phyloP scores from a whole-genome alignment of 2,888 invertebrate genomes.

The Stictocephala bisonia region DNA sequence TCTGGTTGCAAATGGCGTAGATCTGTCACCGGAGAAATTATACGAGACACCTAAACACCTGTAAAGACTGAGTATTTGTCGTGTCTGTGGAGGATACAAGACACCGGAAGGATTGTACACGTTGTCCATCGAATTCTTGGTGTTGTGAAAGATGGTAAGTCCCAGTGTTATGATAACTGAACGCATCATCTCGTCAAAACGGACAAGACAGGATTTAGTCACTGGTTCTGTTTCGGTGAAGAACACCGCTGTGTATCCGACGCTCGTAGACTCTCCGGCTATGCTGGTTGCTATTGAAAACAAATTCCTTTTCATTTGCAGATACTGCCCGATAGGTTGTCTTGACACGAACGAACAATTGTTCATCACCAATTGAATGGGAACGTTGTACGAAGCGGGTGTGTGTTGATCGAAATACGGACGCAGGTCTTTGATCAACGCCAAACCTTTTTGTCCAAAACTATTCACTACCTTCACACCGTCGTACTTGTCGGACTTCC shows the following conservation, averaged over 20 bases:
- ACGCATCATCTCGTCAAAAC: slow-evolving; percentile 26
- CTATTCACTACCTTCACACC: slow-evolving; percentile 10
- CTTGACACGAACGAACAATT: slow-evolving; percentile 13
- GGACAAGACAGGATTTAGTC: neutral
- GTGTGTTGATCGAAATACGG: neutral
- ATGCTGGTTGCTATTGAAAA: neutral
- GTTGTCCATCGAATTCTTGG: neutral
- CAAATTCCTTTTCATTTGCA: neutral
- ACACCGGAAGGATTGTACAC: neutral
- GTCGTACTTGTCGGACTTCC: neutral
- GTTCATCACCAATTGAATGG: slow-evolving; percentile 18
- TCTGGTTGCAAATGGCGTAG: neutral
- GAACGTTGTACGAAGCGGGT: neutral
- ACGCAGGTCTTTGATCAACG: neutral
- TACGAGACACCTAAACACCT: slow-evolving; percentile 5
- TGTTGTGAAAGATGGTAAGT: neutral
- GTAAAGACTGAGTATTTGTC: neutral
- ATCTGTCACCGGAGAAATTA: neutral
- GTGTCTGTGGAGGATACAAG: neutral
- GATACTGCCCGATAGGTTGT: slow-evolving; percentile 13
- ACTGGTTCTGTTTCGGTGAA: slow-evolving; percentile 2
- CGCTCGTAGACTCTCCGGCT: neutral
- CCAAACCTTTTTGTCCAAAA: slow-evolving; percentile 12
- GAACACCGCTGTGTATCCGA: neutral
- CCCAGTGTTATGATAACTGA: neutral